These are phyloP conservation scores for Hofmannophila pseudospretella DNA, from an alignment of 2,888 invertebrate species.

Conservation along the genomic window DNA sequence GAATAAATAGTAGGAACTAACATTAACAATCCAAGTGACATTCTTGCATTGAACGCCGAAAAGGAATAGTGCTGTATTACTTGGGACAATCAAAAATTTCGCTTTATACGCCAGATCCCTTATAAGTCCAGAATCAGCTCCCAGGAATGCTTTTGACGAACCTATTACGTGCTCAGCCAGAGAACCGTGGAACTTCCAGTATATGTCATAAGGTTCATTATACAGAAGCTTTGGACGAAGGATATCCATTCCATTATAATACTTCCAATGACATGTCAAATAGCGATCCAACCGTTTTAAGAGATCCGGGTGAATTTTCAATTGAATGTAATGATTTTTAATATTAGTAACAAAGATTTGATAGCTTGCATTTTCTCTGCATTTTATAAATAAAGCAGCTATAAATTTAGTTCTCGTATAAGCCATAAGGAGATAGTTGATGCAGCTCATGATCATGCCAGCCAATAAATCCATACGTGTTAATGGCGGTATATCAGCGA, in stretches of 20 bases:
- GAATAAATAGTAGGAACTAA: too few relatives aligned
- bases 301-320: slow-evolving; percentile 44
- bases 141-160: slow-evolving; percentile 36
- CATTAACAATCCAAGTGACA: too few relatives aligned
- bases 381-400: slow-evolving; percentile 41
- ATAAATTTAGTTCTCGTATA: slow-evolving; percentile 34
- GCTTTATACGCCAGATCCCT: slow-evolving; percentile 43
- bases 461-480: too few relatives aligned
- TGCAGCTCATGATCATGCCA: too few relatives aligned
- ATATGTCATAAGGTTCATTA: slow-evolving; percentile 52
- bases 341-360: slow-evolving; percentile 46
- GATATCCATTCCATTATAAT: slow-evolving; percentile 47
- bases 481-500: too few relatives aligned
- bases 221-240: slow-evolving; percentile 38
- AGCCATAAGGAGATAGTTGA: slow-evolving; percentile 24
- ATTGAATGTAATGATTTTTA: slow-evolving; percentile 35
- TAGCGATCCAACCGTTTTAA: slow-evolving; percentile 45
- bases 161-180: slow-evolving; percentile 46
- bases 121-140: slow-evolving; percentile 39
- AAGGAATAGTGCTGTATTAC: slow-evolving; percentile 32
- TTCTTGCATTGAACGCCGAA: too few relatives aligned
- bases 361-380: slow-evolving; percentile 34
- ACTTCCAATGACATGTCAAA: slow-evolving; percentile 55
- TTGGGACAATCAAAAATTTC: slow-evolving; percentile 45
- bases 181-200: slow-evolving; percentile 56